Evolutionary conservation across 1,140 invertebrate species (phyloP).

Genomic region (Dendroctonus valens): DNA sequence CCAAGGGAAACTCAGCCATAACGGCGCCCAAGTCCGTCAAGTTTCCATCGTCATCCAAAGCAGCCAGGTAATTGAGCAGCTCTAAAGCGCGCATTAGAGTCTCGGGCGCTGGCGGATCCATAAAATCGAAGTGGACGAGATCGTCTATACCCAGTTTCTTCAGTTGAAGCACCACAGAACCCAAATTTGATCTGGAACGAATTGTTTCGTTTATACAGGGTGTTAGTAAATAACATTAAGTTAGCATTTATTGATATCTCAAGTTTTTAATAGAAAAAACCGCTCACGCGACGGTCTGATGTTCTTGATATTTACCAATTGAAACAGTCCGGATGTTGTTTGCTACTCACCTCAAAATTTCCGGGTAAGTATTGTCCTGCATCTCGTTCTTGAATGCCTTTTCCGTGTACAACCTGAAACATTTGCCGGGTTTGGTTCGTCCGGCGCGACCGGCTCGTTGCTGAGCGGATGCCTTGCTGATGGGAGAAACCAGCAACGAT

Average conservation of each 20-base stretch:
- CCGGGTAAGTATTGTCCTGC: constrained; percentile 99
- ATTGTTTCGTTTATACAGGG: neutral
- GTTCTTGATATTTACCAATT: no score
- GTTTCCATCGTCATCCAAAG: constrained; percentile 95
- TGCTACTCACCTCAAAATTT: constrained; percentile 74
- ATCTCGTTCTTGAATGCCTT: constrained; percentile 99
- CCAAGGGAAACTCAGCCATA: constrained; percentile 99
- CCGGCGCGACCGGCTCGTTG: constrained; percentile 97
- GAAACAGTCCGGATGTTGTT: no score
- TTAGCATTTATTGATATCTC: no score
- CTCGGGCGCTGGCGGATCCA: constrained; percentile 99
- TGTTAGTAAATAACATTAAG: no score
- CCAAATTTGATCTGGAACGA: constrained; percentile 76
- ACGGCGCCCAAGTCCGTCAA: constrained; percentile 94
- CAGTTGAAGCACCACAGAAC: constrained; percentile 94
- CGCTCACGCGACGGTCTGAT: no score
- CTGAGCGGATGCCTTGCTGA: constrained; percentile 99
- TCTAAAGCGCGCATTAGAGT: constrained; percentile 99
- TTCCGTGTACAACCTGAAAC: constrained; percentile 97
- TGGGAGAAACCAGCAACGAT: constrained; percentile 95
- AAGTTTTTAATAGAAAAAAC: no score
- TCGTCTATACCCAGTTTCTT: constrained; percentile 99
- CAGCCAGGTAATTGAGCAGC: constrained; percentile 95
- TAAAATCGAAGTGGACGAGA: constrained; percentile 99
- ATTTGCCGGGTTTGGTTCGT: constrained; percentile 95